phyloP scores from a whole-genome alignment of 2,888 invertebrate species.

The Stenoptilia bipunctidactyla region DNA sequence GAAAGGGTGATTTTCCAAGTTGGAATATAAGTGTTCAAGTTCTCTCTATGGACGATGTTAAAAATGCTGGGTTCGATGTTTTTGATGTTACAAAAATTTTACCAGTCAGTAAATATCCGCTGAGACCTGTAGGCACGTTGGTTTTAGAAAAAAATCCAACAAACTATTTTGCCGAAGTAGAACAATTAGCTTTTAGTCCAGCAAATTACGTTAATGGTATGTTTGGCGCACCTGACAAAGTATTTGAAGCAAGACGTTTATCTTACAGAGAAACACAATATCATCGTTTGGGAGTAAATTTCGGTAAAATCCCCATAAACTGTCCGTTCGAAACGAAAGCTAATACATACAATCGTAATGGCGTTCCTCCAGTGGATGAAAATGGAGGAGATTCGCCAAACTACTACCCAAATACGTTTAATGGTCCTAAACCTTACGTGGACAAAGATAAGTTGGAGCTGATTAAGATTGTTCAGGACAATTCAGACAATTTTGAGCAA shows the following conservation, averaged over 20 bases:
- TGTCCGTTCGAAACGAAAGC: slow-evolving; percentile 81
- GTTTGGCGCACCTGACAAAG: slow-evolving; percentile 90
- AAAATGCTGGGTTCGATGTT: slow-evolving; percentile 82
- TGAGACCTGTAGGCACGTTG: slow-evolving; percentile 85
- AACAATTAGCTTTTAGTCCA: slow-evolving; percentile 90
- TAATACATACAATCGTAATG: slow-evolving; percentile 89
- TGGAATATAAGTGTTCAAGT: slow-evolving; percentile 86
- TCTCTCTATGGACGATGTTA: slow-evolving; percentile 78
- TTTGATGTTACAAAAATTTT: slow-evolving; percentile 93
- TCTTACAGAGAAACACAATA: slow-evolving; percentile 89
- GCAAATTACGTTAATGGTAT: slow-evolving; percentile 91
- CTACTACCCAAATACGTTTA: slow-evolving; percentile 95
- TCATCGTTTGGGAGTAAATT: slow-evolving; percentile 89
- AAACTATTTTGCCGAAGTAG: slow-evolving; percentile 93
- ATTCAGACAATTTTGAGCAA: slow-evolving; percentile 90
- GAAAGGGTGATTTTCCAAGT: slow-evolving; percentile 75
- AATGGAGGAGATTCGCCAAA: slow-evolving; percentile 92
- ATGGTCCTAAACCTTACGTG: slow-evolving; percentile 80
- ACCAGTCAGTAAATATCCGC: slow-evolving; percentile 81
- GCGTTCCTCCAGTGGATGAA: slow-evolving; percentile 77
- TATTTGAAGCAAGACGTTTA: slow-evolving; percentile 86
- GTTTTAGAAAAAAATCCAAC: slow-evolving; percentile 87
- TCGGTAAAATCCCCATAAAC: slow-evolving; percentile 87
- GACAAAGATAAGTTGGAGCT: slow-evolving; percentile 65
- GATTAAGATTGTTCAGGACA: slow-evolving; percentile 74